These are phyloP conservation scores for Nesometra sesokonis DNA, from an alignment of 35 echinoderm and acorn worm species.

Conservation along the genomic window DNA sequence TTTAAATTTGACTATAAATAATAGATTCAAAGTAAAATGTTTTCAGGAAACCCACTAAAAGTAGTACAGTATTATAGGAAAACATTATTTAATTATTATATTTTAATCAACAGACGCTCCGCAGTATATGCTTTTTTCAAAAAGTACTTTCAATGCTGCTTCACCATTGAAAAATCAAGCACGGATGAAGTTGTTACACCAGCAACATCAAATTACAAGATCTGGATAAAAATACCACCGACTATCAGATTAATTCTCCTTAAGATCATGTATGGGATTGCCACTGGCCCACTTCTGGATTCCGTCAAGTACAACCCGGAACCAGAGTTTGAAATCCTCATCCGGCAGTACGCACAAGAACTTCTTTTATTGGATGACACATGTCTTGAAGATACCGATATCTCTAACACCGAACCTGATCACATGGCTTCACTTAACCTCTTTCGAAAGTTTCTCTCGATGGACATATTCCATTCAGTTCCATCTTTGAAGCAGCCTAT, in stretches of 20 bases:
- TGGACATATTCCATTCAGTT: not conserved
- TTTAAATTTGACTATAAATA: too few relatives aligned
- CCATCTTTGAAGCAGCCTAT: not conserved
- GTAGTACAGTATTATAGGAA: too few relatives aligned
- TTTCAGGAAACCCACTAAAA: too few relatives aligned
- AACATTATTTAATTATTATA: not conserved
- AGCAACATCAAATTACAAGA: not conserved
- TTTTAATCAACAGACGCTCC: not conserved
- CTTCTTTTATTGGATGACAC: not conserved
- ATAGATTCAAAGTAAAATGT: too few relatives aligned
- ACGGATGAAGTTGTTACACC: not conserved
- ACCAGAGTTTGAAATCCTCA: not conserved
- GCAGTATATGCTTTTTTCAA: not conserved
- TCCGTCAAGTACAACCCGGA: not conserved
- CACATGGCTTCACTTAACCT: not conserved
- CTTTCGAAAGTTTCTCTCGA: not conserved
- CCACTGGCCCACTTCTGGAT: not conserved
- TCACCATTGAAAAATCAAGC: not conserved
- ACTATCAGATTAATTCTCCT: not conserved
- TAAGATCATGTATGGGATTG: not conserved
- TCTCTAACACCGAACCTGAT: not conserved
- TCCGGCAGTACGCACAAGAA: not conserved
- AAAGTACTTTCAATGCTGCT: not conserved
- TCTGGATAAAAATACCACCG: not conserved
- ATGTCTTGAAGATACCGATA: not conserved